A percentile compares a stretch with the other conserved stretches of the same genome.
phyloP scores from a whole-genome alignment of 2,113 vertebrate genomes.

The Halcyon malimbica region DNA sequence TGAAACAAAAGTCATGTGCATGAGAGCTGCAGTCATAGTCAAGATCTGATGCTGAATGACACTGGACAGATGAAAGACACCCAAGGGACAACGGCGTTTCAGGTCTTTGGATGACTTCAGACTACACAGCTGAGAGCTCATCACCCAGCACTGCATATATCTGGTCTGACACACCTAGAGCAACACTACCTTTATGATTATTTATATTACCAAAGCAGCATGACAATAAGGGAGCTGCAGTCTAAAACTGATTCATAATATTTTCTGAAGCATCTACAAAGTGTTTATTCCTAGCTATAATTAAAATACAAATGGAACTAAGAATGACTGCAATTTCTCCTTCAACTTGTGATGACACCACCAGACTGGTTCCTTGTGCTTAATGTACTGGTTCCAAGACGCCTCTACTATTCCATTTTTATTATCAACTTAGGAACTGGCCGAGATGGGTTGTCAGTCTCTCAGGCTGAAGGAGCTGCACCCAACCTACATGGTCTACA shows the following conservation, averaged over 20 bases:
- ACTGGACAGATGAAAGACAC: not conserved
- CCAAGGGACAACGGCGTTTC: not conserved
- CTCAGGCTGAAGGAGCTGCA: not conserved
- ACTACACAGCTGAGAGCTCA: not conserved
- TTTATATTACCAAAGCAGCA: not conserved
- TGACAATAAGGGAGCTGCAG: not conserved
- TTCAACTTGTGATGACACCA: not conserved
- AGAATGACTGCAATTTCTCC: not conserved
- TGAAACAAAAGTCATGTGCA: accelerated
- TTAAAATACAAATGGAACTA: not conserved
- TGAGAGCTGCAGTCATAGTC: not conserved
- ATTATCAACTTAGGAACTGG: not conserved
- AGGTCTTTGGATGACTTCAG: not conserved
- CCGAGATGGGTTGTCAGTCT: not conserved
- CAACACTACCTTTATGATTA: not conserved
- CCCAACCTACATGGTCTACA: not conserved
- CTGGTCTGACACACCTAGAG: not conserved
- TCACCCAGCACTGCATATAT: not conserved
- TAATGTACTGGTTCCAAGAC: not conserved
- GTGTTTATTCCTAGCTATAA: not conserved
- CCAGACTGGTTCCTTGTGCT: not conserved
- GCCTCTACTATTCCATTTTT: not conserved
- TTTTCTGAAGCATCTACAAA: not conserved
- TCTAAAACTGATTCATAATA: not conserved
- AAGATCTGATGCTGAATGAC: not conserved